Evolutionary conservation across 2,888 invertebrate species (phyloP).

Genomic region (Nomada lathburiana): DNA sequence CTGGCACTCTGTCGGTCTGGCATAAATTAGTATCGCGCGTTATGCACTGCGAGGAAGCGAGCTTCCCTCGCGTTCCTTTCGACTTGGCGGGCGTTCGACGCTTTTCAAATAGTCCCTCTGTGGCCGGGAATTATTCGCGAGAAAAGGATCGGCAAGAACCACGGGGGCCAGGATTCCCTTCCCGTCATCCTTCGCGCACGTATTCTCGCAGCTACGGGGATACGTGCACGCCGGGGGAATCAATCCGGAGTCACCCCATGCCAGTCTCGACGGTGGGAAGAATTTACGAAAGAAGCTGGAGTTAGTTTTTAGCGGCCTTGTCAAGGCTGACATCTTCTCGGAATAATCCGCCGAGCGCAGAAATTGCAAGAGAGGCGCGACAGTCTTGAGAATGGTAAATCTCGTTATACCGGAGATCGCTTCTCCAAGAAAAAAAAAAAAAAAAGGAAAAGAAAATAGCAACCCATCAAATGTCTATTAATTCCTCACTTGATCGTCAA

Average conservation of each 20-base stretch:
- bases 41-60: not conserved
- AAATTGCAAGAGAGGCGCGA: conserved; percentile 44
- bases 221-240: conserved; percentile 22
- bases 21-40: not conserved
- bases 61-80: not conserved
- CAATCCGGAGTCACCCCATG: conserved; percentile 48
- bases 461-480: not conserved
- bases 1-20: not conserved
- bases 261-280: conserved; percentile 55
- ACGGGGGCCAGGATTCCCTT: conserved; percentile 37
- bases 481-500: no score
- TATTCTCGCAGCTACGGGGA: conserved; percentile 19
- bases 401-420: not conserved
- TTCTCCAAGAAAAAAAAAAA: not conserved
- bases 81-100: conserved; percentile 3
- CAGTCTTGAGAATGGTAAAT: not conserved
- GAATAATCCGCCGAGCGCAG: conserved; percentile 63
- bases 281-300: conserved; percentile 73
- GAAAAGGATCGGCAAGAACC: conserved; percentile 66
- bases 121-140: conserved; percentile 60
- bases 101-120: conserved; percentile 56
- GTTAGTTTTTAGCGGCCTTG: conserved; percentile 75
- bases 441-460: no score
- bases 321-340: conserved; percentile 75
- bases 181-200: conserved; percentile 44